A percentile compares a stretch with the other conserved stretches of the same genome.
Evolutionary conservation across 2,888 invertebrate species (phyloP).

Genomic region (Neoscelio sp.): DNA sequence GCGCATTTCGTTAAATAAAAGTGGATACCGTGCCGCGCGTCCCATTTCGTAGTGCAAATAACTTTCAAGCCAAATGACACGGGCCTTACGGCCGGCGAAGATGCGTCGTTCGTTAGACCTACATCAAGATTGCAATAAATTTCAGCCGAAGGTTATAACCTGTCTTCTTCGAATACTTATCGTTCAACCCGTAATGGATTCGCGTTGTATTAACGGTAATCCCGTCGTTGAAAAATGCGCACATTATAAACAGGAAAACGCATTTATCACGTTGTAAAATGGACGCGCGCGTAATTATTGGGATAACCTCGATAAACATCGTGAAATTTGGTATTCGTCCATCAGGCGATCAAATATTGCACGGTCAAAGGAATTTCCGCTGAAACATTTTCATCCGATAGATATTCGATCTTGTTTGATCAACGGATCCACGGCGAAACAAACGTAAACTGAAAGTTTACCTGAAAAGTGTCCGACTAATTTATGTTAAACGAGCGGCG

Average conservation of each 20-base stretch:
- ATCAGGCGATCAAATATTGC: no score
- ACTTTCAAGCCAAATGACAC: conserved; percentile 13
- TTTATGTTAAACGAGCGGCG: no score
- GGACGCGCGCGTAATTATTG: conserved; percentile 3
- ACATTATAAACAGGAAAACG: conserved; percentile 5
- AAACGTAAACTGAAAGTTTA: no score
- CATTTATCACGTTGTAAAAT: conserved; percentile 32
- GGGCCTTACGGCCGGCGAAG: neutral
- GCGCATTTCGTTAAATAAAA: no score
- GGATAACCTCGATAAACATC: neutral
- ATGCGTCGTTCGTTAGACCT: conserved; percentile 38
- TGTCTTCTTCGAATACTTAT: conserved; percentile 31
- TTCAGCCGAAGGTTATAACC: conserved; percentile 47
- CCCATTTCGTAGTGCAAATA: neutral
- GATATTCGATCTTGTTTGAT: no score
- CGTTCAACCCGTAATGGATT: conserved; percentile 38
- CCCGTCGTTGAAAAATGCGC: conserved; percentile 28
- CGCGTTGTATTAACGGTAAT: conserved; percentile 49
- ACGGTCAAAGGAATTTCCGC: no score
- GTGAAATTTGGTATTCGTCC: no score
- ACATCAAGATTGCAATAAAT: conserved; percentile 48
- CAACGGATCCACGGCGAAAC: no score
- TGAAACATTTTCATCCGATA: no score
- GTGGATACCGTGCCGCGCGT: no score
- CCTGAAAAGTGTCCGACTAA: no score